Evolutionary conservation across 2,888 invertebrate genomes (phyloP).

Genomic region (Drosophila putrida): DNA sequence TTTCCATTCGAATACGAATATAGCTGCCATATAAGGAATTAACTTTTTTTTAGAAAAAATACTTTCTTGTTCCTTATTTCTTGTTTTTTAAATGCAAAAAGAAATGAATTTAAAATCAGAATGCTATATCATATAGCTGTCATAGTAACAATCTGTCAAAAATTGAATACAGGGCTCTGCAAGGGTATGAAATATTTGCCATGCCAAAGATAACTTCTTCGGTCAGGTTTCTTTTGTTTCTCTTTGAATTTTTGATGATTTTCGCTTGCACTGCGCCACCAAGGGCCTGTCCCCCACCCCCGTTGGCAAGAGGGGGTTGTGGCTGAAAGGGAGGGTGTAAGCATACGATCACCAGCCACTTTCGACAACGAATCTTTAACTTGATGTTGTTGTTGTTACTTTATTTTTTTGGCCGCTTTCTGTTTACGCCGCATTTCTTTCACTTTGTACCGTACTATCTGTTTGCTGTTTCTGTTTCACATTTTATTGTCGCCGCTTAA

Average conservation of each 20-base stretch:
- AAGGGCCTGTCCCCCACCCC: conserved; percentile 36
- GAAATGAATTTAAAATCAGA: too few relatives aligned
- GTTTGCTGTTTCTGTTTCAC: conserved; percentile 63
- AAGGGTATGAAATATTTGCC: too few relatives aligned
- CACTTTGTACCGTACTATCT: conserved; percentile 76
- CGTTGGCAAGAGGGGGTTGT: background rate
- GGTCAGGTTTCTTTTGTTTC: conserved; percentile 20
- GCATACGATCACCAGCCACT: conserved; percentile 56
- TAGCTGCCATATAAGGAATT: too few relatives aligned
- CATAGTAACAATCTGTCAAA: too few relatives aligned
- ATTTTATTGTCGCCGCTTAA: conserved; percentile 51
- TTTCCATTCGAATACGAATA: too few relatives aligned
- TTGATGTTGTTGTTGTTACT: conserved; percentile 27
- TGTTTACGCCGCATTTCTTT: conserved; percentile 79
- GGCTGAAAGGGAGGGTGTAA: background rate
- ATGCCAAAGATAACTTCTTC: too few relatives aligned
- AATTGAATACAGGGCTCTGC: too few relatives aligned
- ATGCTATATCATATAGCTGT: too few relatives aligned
- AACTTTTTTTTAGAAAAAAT: too few relatives aligned
- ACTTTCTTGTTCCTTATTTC: too few relatives aligned
- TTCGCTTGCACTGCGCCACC: conserved; percentile 39
- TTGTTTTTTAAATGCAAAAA: too few relatives aligned
- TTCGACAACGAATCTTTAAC: conserved; percentile 71
- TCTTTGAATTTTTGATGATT: conserved; percentile 32
- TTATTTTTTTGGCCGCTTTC: conserved; percentile 71